These are phyloP conservation scores for Delichon dasypus DNA, from an alignment of 2,797 vertebrate genomes.

Conservation along the genomic window DNA sequence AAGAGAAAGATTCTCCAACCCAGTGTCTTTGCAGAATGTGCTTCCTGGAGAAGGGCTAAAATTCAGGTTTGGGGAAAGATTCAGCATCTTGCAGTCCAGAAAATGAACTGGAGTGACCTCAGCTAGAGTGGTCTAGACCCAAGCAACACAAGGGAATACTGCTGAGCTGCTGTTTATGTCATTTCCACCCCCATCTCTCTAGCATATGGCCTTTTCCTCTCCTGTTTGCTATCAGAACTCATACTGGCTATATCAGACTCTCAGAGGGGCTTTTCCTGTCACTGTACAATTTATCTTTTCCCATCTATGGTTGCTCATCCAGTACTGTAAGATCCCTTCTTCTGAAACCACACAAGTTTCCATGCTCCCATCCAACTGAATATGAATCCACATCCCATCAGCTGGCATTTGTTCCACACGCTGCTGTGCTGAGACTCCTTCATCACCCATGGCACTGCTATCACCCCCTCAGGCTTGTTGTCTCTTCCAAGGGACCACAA, in stretches of 20 bases:
- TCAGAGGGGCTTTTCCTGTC: background rate
- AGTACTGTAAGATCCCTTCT: background rate
- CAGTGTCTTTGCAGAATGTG: background rate
- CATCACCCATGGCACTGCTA: background rate
- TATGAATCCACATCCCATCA: background rate
- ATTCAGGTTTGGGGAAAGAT: background rate
- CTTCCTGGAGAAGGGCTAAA: background rate
- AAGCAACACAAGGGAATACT: background rate
- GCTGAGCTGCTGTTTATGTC: conserved; percentile 22
- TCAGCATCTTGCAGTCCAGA: background rate
- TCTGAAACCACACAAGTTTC: background rate
- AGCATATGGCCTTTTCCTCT: background rate
- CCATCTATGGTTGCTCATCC: background rate
- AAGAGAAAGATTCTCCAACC: background rate
- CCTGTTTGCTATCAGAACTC: background rate
- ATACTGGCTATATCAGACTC: background rate
- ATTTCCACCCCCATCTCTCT: background rate
- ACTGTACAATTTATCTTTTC: background rate
- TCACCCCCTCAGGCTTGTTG: rapidly evolving
- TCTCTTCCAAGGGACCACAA: background rate
- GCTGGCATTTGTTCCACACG: background rate
- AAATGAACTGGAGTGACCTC: background rate
- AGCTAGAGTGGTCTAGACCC: background rate
- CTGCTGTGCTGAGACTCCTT: background rate
- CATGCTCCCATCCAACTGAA: background rate